A percentile compares a stretch with the other conserved stretches of the same genome.
These are phyloP conservation scores for Elymnias hypermnestra DNA, from an alignment of 1,140 invertebrate species.

Conservation along the genomic window DNA sequence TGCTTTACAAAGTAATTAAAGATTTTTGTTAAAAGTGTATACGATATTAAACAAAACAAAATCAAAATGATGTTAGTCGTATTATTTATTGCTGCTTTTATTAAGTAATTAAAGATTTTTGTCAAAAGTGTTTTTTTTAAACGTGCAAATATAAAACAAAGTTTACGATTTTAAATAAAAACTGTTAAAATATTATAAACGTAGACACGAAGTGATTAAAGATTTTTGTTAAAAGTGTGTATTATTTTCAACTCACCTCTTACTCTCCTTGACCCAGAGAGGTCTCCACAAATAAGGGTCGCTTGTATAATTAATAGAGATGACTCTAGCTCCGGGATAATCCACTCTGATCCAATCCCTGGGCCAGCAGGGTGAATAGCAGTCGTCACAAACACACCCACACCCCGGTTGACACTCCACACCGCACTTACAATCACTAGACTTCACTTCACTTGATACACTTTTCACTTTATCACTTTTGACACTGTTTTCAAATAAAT, in stretches of 20 bases:
- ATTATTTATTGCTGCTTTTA: no score
- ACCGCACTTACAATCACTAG: conserved; percentile 27
- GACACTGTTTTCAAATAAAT: conserved; percentile 42
- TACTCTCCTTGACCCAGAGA: conserved; percentile 79
- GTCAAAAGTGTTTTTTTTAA: no score
- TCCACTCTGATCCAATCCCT: conserved; percentile 82
- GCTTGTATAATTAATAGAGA: conserved; percentile 84
- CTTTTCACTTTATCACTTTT: conserved; percentile 12
- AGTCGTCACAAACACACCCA: conserved; percentile 56
- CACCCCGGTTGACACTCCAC: conserved; percentile 43
- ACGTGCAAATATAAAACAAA: no score
- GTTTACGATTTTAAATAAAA: no score
- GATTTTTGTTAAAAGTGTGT: no score
- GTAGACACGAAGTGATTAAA: no score
- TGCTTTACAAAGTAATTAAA: no score
- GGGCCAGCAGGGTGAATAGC: conserved; percentile 81
- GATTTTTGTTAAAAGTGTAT: no score
- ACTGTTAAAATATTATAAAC: no score
- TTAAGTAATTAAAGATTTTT: no score
- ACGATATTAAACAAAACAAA: no score
- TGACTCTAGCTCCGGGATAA: conserved; percentile 80
- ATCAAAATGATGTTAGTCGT: no score
- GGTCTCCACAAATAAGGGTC: conserved; percentile 83
- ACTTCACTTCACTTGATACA: conserved; percentile 9
- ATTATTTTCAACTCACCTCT: conserved; percentile 74